A percentile compares a stretch with the other conserved stretches of the same genome.
Evolutionary conservation across 2,888 invertebrate genomes (phyloP).

Genomic region (Epicampocera succincta): DNA sequence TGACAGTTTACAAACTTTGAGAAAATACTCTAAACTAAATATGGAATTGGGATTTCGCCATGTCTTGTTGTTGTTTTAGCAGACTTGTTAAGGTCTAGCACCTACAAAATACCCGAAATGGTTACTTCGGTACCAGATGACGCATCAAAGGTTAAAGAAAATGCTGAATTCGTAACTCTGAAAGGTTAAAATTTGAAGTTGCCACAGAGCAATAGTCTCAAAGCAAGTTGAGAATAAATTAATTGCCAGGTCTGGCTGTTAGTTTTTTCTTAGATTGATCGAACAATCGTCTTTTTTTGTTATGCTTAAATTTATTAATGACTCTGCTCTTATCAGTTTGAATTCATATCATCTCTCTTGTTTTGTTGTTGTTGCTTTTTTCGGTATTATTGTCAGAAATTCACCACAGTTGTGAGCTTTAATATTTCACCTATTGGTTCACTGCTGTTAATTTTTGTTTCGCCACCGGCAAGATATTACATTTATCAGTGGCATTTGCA

Average conservation of each 20-base stretch:
- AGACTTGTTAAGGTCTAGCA: no score
- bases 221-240: neutral
- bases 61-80: no score
- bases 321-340: conserved; percentile 61
- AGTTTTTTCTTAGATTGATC: neutral
- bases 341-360: conserved; percentile 46
- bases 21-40: no score
- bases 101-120: no score
- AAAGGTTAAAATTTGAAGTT: no score
- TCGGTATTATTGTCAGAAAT: conserved; percentile 28
- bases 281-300: conserved; percentile 7
- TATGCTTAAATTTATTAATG: conserved; percentile 42
- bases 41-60: no score
- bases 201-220: no score
- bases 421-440: conserved; percentile 37
- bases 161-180: no score
- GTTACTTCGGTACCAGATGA: no score
- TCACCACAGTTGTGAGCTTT: conserved; percentile 40
- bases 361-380: conserved; percentile 10
- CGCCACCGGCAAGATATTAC: neutral
- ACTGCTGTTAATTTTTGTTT: conserved; percentile 6
- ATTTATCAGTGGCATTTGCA: no score
- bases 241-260: conserved; percentile 2
- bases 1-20: no score
- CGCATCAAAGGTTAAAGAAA: no score